Percentiles rank a stretch among this genome's conserved stretches.
Evolutionary conservation across 2,888 invertebrate genomes (phyloP).

Genomic region (Arge pagana): DNA sequence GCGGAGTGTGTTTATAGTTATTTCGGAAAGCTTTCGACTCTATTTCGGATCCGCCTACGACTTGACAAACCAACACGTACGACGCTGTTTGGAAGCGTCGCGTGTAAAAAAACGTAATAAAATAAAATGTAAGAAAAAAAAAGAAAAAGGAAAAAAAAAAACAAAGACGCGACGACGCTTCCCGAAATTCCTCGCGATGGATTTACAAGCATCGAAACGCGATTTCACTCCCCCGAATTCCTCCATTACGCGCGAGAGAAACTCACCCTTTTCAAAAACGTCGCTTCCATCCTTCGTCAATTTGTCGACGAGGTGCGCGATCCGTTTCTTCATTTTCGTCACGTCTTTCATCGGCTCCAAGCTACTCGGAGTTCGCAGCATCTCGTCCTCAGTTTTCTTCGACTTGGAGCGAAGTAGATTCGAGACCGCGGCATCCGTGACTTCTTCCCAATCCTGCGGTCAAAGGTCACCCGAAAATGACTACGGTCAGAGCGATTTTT

Average conservation of each 20-base stretch:
- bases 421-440: slow-evolving; percentile 69
- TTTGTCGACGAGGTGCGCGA: slow-evolving; percentile 44
- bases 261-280: neutral
- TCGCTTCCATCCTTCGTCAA: slow-evolving; percentile 24
- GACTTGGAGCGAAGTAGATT: slow-evolving; percentile 68
- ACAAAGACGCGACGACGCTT: too few species aligned
- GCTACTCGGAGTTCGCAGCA: slow-evolving; percentile 55
- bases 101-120: slow-evolving; percentile 2
- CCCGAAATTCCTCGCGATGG: too few species aligned
- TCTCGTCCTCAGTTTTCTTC: slow-evolving; percentile 68
- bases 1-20: too few species aligned
- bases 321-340: slow-evolving; percentile 47
- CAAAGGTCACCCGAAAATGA: too few species aligned
- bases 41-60: slow-evolving; percentile 8
- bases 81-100: slow-evolving; percentile 6
- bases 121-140: neutral
- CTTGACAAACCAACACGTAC: slow-evolving; percentile 16
- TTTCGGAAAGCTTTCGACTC: slow-evolving; percentile 13
- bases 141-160: neutral
- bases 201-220: too few species aligned
- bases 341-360: slow-evolving; percentile 46
- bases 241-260: neutral
- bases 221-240: too few species aligned
- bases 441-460: slow-evolving; percentile 80
- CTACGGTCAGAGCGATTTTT: neutral